Evolutionary conservation across 2,797 vertebrate genomes (phyloP).

Genomic region (Macroramphosus scolopax): DNA sequence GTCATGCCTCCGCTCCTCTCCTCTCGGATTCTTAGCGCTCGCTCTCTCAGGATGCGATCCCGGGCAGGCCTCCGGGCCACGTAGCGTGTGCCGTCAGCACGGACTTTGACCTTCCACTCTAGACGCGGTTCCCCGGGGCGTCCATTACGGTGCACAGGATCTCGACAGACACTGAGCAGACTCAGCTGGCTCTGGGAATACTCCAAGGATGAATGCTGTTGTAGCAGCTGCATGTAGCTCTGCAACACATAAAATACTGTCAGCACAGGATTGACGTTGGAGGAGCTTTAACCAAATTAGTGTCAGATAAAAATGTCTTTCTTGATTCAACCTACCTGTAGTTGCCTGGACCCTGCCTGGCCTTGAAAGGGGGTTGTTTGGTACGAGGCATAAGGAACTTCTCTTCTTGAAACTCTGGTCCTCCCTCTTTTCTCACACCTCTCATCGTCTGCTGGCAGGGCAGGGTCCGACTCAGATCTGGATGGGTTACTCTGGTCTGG

Average conservation of each 20-base stretch:
- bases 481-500: slow-evolving; percentile 78
- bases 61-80: slow-evolving; percentile 91
- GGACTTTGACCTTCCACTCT: slow-evolving; percentile 96
- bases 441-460: slow-evolving; percentile 79
- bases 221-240: slow-evolving; percentile 95
- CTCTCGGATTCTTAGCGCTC: slow-evolving; percentile 93
- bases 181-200: slow-evolving; percentile 95
- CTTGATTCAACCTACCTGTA: slow-evolving; percentile 68
- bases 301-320: neutral
- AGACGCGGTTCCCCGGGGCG: slow-evolving; percentile 82
- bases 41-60: slow-evolving; percentile 91
- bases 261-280: neutral
- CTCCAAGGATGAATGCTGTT: slow-evolving; percentile 92
- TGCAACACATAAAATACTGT: slow-evolving; percentile 65
- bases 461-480: slow-evolving; percentile 76
- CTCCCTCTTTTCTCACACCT: slow-evolving; percentile 78
- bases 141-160: slow-evolving; percentile 70
- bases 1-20: slow-evolving; percentile 93
- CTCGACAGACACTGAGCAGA: slow-evolving; percentile 87
- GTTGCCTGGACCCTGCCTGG: slow-evolving; percentile 82
- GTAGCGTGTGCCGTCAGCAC: slow-evolving; percentile 90
- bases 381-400: slow-evolving; percentile 80
- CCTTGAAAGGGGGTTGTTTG: slow-evolving; percentile 83
- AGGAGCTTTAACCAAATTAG: neutral
- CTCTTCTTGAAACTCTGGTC: slow-evolving; percentile 63